Evolutionary conservation across 64 coral and sea anemone species (phyloP).

Genomic region (Montipora sp.): DNA sequence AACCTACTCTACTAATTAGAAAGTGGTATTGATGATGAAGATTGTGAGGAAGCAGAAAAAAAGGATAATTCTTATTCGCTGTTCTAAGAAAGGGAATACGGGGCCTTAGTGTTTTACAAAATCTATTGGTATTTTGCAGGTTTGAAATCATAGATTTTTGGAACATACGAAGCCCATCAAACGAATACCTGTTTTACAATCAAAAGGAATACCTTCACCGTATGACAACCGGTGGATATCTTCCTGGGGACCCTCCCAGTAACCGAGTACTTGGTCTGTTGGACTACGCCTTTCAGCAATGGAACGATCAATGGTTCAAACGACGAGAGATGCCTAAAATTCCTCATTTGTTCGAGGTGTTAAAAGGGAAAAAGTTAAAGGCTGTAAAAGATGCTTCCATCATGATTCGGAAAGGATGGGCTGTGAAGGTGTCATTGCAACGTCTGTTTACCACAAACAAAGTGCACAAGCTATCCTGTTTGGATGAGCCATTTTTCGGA

Average conservation of each 20-base stretch:
- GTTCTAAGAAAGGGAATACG: no score
- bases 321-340: slow-evolving; percentile 63
- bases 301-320: slow-evolving; percentile 92
- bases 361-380: background rate
- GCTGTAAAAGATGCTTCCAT: slow-evolving; percentile 27
- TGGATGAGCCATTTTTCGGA: slow-evolving; percentile 59
- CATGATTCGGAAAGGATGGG: slow-evolving; percentile 73
- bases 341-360: slow-evolving; percentile 54
- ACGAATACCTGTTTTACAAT: slow-evolving; percentile 88
- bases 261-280: slow-evolving; percentile 53
- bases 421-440: slow-evolving; percentile 45
- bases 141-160: slow-evolving; percentile 74
- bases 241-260: slow-evolving; percentile 41
- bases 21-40: no score
- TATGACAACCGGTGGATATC: slow-evolving; percentile 75
- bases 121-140: slow-evolving; percentile 6
- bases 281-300: slow-evolving; percentile 67
- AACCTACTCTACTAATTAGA: no score
- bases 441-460: slow-evolving; percentile 67
- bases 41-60: no score
- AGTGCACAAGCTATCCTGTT: background rate
- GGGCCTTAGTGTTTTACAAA: background rate
- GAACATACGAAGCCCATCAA: slow-evolving; percentile 67
- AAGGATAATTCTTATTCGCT: no score
- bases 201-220: slow-evolving; percentile 83